phyloP scores from a whole-genome alignment of 2,888 invertebrate genomes.

The Xestobium rufovillosum region DNA sequence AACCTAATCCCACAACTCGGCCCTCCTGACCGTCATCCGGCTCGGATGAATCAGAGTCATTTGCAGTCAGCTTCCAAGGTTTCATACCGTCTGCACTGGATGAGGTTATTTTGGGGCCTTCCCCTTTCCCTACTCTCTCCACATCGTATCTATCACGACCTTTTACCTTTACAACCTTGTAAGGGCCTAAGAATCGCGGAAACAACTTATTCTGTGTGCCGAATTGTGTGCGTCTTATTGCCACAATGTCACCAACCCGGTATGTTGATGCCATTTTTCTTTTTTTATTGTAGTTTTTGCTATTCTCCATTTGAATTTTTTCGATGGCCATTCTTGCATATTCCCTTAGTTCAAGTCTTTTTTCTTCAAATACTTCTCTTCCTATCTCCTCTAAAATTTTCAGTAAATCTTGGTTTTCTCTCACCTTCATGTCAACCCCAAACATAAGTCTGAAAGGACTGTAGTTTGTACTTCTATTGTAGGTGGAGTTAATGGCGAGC shows the following conservation, averaged over 20 bases:
- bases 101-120: too few species aligned
- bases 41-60: too few species aligned
- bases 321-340: conserved; percentile 15
- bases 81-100: too few species aligned
- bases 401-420: too few species aligned
- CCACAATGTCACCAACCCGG: conserved; percentile 27
- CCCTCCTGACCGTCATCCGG: too few species aligned
- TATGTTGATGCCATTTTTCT: conserved; percentile 24
- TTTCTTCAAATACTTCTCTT: conserved; percentile 15
- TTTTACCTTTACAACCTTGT: too few species aligned
- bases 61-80: too few species aligned
- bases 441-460: conserved; percentile 24
- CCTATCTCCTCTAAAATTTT: too few species aligned
- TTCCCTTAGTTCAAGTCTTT: conserved; percentile 16
- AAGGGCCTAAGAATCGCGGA: conserved; percentile 35
- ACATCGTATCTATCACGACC: too few species aligned
- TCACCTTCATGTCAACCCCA: conserved; percentile 19
- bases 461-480: conserved; percentile 26
- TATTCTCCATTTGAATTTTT: conserved; percentile 25
- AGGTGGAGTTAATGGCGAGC: conserved; percentile 28
- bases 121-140: too few species aligned
- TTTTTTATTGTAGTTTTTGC: conserved; percentile 22
- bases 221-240: conserved; percentile 35
- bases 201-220: conserved; percentile 33
- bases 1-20: too few species aligned